Conservation (phyloP, 2,888 invertebrate genomes). For the Drosophila picticornis region DNA sequence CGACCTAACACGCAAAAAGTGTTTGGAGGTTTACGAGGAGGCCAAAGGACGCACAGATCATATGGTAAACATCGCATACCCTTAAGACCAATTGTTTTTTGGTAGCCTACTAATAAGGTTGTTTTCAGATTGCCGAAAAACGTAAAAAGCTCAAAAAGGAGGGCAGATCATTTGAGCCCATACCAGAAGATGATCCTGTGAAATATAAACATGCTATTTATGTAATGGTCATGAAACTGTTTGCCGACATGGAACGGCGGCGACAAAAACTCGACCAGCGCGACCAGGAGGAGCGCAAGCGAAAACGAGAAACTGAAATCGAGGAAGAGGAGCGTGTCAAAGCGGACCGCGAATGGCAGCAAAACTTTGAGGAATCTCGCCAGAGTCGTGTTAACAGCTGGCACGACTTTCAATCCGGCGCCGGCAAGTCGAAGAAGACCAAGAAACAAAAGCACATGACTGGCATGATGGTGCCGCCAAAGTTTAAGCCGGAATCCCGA, state of each 20-base stretch:
- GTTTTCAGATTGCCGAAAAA: conserved; percentile 93
- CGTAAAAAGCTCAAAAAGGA: conserved; percentile 97
- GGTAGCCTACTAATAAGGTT: background rate
- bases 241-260: conserved; percentile 98
- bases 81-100: background rate
- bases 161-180: conserved; percentile 89
- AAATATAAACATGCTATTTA: conserved; percentile 97
- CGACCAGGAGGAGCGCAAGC: conserved; percentile 96
- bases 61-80: conserved; percentile 88
- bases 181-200: conserved; percentile 94
- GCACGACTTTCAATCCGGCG: conserved; percentile 94
- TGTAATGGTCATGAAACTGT: conserved; percentile 99
- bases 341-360: conserved; percentile 98
- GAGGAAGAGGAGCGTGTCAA: conserved; percentile 96
- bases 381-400: conserved; percentile 96
- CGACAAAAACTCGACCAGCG: conserved; percentile 94
- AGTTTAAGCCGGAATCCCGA: conserved; percentile 96
- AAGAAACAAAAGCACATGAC: conserved; percentile 93
- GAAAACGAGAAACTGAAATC: conserved; percentile 96
- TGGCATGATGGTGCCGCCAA: conserved; percentile 93
- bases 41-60: conserved; percentile 97
- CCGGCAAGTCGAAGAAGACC: conserved; percentile 87
- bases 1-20: conserved; percentile 96
- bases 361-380: conserved; percentile 98
- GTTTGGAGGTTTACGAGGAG: conserved; percentile 98